Conservation (phyloP, 2,113 vertebrate species). For the Cinclus mexicanus region DNA sequence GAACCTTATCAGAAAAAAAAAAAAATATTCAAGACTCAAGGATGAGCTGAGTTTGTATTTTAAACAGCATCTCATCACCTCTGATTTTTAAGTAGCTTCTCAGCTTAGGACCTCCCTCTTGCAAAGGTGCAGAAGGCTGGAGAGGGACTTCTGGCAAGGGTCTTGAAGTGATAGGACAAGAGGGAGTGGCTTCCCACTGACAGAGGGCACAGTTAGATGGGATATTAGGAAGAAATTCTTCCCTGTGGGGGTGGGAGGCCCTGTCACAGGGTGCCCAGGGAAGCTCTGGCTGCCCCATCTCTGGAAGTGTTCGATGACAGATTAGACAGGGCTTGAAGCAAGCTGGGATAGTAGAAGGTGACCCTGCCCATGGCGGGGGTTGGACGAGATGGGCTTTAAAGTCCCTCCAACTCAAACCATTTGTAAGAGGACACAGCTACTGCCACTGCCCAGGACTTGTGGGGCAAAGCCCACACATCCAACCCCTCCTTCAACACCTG, state of each 20-base stretch:
- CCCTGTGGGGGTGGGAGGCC: neutral
- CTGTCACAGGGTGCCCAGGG: neutral
- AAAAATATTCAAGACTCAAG: neutral
- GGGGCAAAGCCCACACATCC: neutral
- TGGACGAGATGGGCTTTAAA: neutral
- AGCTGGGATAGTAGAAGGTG: neutral
- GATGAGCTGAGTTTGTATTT: neutral
- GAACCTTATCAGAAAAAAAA: neutral
- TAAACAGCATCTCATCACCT: neutral
- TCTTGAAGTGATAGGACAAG: neutral
- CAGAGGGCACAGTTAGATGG: neutral
- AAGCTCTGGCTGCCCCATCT: neutral
- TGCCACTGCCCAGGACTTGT: fast-evolving
- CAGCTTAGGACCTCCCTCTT: neutral
- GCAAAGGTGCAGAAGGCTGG: neutral
- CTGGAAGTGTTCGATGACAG: neutral
- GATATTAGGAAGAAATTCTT: neutral
- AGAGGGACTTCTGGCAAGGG: neutral
- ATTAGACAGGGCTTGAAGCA: neutral
- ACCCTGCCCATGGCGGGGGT: neutral
- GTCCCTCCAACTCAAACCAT: neutral
- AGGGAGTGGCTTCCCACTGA: neutral
- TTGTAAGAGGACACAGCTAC: neutral
- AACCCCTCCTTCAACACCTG: fast-evolving
- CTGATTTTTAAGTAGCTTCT: neutral